Evolutionary conservation across 1,140 invertebrate species (phyloP), one percentile per base, ranked within the genome.

Genomic region (Diachasma alloeum): DNA sequence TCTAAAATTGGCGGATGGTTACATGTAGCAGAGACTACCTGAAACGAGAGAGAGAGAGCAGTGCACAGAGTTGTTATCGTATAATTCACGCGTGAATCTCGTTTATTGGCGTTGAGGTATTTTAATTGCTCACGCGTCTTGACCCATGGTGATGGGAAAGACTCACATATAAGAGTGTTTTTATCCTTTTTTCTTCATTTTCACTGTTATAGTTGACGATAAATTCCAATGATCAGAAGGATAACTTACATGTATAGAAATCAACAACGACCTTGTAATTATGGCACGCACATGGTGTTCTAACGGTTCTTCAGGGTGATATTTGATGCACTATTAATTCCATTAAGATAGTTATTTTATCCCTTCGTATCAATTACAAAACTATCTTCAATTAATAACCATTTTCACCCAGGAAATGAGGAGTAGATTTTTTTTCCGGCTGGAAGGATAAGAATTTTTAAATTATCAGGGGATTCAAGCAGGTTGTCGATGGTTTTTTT

Each of bases 91-190:
- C 66, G 63, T 69, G 56, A 69, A 31, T 42, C 74, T 76, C 46
- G 46, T 77, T 77, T 77, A 77, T 77, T 77, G 59, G 19, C 68
- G 22, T 69, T 70, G n/a, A 76, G 71, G 70, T 76, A 72, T 76
- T 76, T 76, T 72, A 76, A 72, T 76, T 72, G 75, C 75, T 76
- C 36, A 48, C 46, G 73, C 59, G 59, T 46, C 39, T 42, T 13
- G 53, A 13, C 22, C 22, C 22, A 15, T 19, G 53, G n/a, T 24
- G 53, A 59, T 59, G 53, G 19, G 6, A 59, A 59, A 19, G 53
- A 59, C 53, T 19, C 15, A 11, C 53, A 59, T 22, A 22, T 59
- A 22, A 5, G 6, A 9, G 17, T 19, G n/a, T 59, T 22, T 59
- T 59, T 4, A 10, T 56, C 5, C 2, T 19, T 59, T 59, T 59